Evolutionary conservation across 1,140 invertebrate species (phyloP), one percentile per base, ranked within the genome.

Genomic region (Asobara japonica): DNA sequence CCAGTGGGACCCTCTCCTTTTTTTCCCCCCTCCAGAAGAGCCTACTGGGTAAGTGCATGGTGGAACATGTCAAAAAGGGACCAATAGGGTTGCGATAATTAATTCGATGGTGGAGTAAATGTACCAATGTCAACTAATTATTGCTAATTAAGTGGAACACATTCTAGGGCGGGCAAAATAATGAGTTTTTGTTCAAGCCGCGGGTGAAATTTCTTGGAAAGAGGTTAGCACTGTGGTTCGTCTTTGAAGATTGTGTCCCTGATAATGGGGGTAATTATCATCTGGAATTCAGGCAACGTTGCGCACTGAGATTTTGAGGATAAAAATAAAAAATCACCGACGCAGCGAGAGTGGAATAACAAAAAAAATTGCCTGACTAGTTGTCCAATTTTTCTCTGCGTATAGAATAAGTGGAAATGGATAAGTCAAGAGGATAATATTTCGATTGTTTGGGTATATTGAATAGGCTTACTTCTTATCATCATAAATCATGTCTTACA

Each of bases 61-160:
- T 25, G 3, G 6, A 45, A 10, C 22, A 56, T 18, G 11, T 56
- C 20, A 10, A 30, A n/a, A 7, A 16, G 16, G 62, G 36, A 41
- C 22, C 4, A 27, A 11, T 38, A 4, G 5, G 41, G 51, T 74
- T 65, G 79, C 76, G 79, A 80, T 81, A 82, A 82, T 77, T 77
- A 77, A 74, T 72, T 62, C 73, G 76, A 65, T 74, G 69, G 78
- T 74, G 76, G 66, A 30, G 10, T 64, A 71, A 38, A 48, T 72
- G 67, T 2, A 72, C 74, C 77, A 69, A 77, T 75, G 65, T 68
- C 80, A 77, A 80, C 78, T 84, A 83, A 83, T 83, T 83, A 81
- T 80, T 77, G 73, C 69, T 84, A 82, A 84, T 84, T 84, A 84
- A 79, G 64, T 76, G 68, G 72, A 74, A 74, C 80, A 68, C 75